These are phyloP conservation scores for Sorex araneus DNA, from an alignment of 2,113 vertebrate genomes.

Conservation along the genomic window DNA sequence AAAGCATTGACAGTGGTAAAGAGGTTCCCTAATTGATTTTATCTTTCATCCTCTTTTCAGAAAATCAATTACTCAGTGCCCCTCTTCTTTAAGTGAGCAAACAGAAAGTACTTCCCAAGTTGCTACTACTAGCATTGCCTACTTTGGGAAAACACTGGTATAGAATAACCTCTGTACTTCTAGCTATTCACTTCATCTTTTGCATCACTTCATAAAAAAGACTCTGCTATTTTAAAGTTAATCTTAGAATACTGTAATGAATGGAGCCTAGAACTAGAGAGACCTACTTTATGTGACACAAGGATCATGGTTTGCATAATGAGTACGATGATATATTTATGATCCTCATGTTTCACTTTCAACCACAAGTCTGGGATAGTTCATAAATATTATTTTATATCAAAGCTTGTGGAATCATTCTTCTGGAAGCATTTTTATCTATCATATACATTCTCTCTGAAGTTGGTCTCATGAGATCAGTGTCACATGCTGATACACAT, in stretches of 20 bases:
- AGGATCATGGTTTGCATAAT: slow-evolving; percentile 43
- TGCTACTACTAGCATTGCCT: too few species aligned
- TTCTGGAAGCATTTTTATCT: slow-evolving; percentile 58
- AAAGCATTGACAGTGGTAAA: too few species aligned
- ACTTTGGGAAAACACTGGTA: too few species aligned
- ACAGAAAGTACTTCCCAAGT: too few species aligned
- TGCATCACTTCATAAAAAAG: slow-evolving; percentile 38
- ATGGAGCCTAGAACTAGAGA: background rate
- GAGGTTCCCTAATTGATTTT: too few species aligned
- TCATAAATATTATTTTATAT: slow-evolving; percentile 79
- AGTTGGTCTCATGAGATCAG: background rate
- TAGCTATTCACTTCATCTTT: slow-evolving; percentile 48
- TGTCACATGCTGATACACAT: background rate
- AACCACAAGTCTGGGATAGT: slow-evolving; percentile 56
- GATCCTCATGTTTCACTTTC: slow-evolving; percentile 70
- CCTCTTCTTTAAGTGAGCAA: too few species aligned
- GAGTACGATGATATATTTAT: slow-evolving; percentile 68
- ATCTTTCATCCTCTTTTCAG: too few species aligned
- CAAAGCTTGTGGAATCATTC: background rate
- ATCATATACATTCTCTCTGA: slow-evolving; percentile 15
- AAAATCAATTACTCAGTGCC: too few species aligned
- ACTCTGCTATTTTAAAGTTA: slow-evolving; percentile 22
- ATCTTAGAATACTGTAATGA: slow-evolving; percentile 29
- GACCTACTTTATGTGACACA: slow-evolving; percentile 37
- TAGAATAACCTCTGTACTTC: background rate